phyloP scores from a whole-genome alignment of 92 coral and sea anemone species.

The Pocillopora grandis region DNA sequence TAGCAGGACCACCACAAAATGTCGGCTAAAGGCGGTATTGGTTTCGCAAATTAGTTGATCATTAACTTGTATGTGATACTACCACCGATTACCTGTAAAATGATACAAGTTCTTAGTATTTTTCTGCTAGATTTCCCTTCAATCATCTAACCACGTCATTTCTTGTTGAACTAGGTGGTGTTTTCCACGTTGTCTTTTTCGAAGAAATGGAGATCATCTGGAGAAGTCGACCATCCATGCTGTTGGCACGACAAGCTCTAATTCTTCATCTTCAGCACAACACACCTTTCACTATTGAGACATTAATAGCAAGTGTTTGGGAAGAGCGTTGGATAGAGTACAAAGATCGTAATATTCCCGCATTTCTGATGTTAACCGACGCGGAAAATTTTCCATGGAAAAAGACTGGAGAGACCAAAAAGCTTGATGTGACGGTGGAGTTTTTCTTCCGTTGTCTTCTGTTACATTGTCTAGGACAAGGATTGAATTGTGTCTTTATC shows the following conservation, averaged over 20 bases:
- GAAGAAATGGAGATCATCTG: conserved; percentile 52
- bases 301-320: conserved; percentile 32
- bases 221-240: conserved; percentile 52
- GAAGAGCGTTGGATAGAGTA: conserved; percentile 28
- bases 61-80: too few relatives aligned
- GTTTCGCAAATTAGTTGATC: too few relatives aligned
- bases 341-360: conserved; percentile 36
- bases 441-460: conserved; percentile 40
- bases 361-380: conserved; percentile 63
- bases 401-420: neutral
- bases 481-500: conserved; percentile 56
- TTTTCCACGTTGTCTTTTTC: conserved; percentile 57
- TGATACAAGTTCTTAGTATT: too few relatives aligned
- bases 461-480: conserved; percentile 38
- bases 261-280: conserved; percentile 53
- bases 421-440: neutral
- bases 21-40: too few relatives aligned
- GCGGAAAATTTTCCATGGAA: conserved; percentile 36
- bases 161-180: conserved; percentile 30
- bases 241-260: conserved; percentile 58
- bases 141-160: neutral
- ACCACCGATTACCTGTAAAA: too few relatives aligned
- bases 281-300: conserved; percentile 37
- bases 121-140: neutral
- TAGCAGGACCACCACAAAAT: too few relatives aligned